Evolutionary conservation across 2,113 vertebrate genomes (phyloP).

Genomic region (Plecotus auritus): DNA sequence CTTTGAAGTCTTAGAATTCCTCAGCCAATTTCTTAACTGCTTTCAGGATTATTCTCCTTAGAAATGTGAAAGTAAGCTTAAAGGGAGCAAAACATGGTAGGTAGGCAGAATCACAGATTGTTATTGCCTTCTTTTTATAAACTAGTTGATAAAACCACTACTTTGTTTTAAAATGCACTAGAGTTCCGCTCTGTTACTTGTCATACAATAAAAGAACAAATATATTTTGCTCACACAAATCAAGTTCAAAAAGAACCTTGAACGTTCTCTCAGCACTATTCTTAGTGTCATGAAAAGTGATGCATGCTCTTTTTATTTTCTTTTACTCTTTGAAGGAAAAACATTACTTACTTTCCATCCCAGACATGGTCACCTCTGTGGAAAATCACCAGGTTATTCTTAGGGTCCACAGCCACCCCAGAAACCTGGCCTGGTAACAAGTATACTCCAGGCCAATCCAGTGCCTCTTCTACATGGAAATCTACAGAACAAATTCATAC

Average conservation of each 20-base stretch:
- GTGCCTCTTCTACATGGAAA: conserved; percentile 87
- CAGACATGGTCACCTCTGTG: conserved; percentile 94
- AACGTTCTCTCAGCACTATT: background rate
- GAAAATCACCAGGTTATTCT: conserved; percentile 93
- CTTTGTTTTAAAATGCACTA: background rate
- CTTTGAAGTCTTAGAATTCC: background rate
- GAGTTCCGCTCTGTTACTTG: background rate
- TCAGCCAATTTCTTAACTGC: background rate
- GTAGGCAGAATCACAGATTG: background rate
- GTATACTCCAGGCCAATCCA: conserved; percentile 87
- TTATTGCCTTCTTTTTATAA: background rate
- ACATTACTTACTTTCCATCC: conserved; percentile 89
- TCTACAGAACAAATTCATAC: conserved; percentile 77
- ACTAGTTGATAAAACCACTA: background rate
- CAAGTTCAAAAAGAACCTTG: background rate
- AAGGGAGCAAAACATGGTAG: background rate
- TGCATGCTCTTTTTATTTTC: background rate
- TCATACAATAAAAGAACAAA: background rate
- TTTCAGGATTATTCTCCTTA: background rate
- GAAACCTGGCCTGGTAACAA: conserved; percentile 94
- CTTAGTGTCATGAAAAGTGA: background rate
- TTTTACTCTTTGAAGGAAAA: accelerated
- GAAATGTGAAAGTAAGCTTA: background rate
- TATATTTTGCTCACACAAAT: background rate
- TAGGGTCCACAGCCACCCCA: conserved; percentile 90